Conservation (phyloP, 2,888 invertebrate genomes). For the Polyommatus iphigenia region DNA sequence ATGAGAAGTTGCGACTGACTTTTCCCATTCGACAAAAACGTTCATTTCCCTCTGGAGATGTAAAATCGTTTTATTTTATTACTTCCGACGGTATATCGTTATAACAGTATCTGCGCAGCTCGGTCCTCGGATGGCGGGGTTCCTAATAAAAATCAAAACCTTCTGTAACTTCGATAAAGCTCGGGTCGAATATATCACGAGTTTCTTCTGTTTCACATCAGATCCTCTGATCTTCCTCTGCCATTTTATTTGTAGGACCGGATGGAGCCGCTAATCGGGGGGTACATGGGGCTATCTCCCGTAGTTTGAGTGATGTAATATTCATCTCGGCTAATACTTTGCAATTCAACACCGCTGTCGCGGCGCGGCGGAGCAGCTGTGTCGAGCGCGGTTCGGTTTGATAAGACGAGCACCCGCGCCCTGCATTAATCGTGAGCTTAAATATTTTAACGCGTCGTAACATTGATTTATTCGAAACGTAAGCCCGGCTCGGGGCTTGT, state of each 20-base stretch:
- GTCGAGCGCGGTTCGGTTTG: constrained; percentile 56
- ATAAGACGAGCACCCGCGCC: constrained; percentile 64
- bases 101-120: constrained; percentile 64
- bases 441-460: constrained; percentile 80
- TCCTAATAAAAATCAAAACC: constrained; percentile 58
- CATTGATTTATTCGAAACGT: constrained; percentile 78
- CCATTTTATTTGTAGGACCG: neutral
- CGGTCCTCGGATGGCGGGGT: constrained; percentile 50
- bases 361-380: constrained; percentile 51
- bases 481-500: constrained; percentile 77
- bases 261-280: neutral
- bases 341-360: constrained; percentile 49
- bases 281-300: neutral
- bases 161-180: constrained; percentile 47
- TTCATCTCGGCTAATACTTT: constrained; percentile 43
- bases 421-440: constrained; percentile 77
- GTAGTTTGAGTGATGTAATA: constrained; percentile 14
- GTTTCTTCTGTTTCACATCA: neutral
- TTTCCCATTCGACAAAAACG: constrained; percentile 78
- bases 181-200: constrained; percentile 39
- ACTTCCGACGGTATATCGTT: constrained; percentile 77
- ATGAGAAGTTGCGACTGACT: constrained; percentile 78
- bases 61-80: constrained; percentile 81
- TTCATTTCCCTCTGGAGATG: constrained; percentile 76
- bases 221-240: neutral